Evolutionary conservation across 2,113 vertebrate species (phyloP), one percentile per base, ranked within the genome.

Genomic region (Orcinus orca): DNA sequence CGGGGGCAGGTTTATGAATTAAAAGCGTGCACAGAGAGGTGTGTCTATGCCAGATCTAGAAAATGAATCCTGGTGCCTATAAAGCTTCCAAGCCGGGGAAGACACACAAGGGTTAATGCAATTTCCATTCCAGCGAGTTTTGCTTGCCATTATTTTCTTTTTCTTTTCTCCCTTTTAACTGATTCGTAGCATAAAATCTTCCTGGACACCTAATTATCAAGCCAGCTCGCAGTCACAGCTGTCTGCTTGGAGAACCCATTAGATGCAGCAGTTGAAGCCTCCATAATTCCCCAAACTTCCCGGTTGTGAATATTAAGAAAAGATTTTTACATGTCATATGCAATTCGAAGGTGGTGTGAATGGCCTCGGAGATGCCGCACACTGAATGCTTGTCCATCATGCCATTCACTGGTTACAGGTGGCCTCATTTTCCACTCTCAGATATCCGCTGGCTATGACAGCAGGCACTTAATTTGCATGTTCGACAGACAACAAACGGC

Each of bases 401-500:
- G 98, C 99, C 99, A 99, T 99, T 99, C 99, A 99, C 99, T 99
- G 99, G 99, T 99, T 99, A 99, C 99, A 99, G 99, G 99, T 99
- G 99, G 99, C 99, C 99, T 99, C 99, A 99, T 99, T 99, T 99
- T 99, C 99, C 98, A 99, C 98, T 99, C 98, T 98, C 99, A 99
- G 99, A 99, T 99, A 99, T 99, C 99, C 99, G 99, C 99, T 98
- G 99, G 99, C 99, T 99, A 99, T 99, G 99, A 99, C 99, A 99
- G 99, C 99, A 98, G 99, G 99, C 99, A 99, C 99, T 99, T 99
- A 99, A 99, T 99, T 99, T 99, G 99, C 99, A 99, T 99, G 99
- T 99, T 99, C 99, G 98, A 99, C 99, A 99, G 99, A 99, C 99
- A 99, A 99, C 99, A 99, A 99, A 99, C 99, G 99, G 99, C 99